phyloP scores from a whole-genome alignment of 2,797 vertebrate species.

The Eulemur albifrons region DNA sequence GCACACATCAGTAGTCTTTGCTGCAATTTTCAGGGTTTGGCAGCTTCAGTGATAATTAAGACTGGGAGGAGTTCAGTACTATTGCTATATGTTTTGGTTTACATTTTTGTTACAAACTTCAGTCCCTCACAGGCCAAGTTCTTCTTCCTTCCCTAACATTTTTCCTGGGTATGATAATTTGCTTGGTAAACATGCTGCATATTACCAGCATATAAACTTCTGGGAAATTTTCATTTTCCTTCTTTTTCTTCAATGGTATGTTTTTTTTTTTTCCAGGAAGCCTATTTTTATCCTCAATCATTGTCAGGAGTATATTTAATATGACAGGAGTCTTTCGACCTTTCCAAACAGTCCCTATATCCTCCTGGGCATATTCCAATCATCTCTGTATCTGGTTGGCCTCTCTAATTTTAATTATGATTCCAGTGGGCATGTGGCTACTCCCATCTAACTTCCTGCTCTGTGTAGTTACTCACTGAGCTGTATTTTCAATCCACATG shows the following conservation, averaged over 20 bases:
- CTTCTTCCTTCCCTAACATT: neutral
- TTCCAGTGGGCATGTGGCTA: neutral
- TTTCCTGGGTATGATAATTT: neutral
- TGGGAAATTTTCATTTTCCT: conserved; percentile 32
- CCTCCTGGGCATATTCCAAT: neutral
- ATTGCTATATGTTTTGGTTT: neutral
- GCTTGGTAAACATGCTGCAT: neutral
- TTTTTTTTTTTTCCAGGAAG: neutral
- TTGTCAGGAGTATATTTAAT: neutral
- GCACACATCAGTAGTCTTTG: neutral
- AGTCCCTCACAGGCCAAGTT: neutral
- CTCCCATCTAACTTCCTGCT: neutral
- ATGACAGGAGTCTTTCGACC: neutral
- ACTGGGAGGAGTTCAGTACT: neutral
- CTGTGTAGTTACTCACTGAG: neutral
- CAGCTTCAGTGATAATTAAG: neutral
- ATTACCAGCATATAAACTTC: conserved; percentile 1
- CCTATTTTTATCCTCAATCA: neutral
- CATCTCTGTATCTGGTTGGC: neutral
- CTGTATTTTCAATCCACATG: neutral
- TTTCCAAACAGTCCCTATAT: neutral
- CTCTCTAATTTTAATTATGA: neutral
- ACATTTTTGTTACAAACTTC: neutral
- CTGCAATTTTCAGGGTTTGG: neutral
- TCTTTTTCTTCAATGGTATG: neutral